These are phyloP conservation scores for Alcedo atthis DNA, from an alignment of 2,797 vertebrate species.

Conservation along the genomic window DNA sequence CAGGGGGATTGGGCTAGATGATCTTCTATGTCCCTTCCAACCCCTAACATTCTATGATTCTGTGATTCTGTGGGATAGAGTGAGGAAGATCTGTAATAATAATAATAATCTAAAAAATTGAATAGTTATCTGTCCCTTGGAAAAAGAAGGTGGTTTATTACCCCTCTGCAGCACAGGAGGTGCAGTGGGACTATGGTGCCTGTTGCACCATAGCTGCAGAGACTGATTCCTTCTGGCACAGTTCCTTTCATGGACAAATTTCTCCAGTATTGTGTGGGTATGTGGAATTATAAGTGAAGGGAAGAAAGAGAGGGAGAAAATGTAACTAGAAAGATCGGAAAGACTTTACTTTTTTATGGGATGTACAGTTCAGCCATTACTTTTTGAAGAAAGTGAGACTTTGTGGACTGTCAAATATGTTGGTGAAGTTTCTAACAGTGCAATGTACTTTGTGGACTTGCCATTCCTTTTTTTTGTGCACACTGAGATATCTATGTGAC, in stretches of 20 bases:
- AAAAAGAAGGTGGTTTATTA: background rate
- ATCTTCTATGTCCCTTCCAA: too few species aligned
- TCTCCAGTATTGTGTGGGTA: background rate
- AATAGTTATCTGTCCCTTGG: background rate
- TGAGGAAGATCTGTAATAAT: background rate
- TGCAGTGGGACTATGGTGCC: background rate
- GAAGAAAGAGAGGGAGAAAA: background rate
- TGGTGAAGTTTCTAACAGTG: background rate
- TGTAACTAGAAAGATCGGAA: background rate
- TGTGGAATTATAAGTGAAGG: background rate
- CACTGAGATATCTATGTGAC: fast-evolving
- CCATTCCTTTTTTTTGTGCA: background rate
- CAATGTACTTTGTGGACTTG: background rate
- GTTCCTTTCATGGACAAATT: background rate
- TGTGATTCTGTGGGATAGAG: background rate
- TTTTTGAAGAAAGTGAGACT: background rate
- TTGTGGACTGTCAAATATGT: background rate
- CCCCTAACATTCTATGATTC: too few species aligned
- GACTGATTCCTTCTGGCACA: background rate
- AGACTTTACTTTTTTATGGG: background rate
- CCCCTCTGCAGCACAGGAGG: background rate
- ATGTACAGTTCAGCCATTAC: background rate
- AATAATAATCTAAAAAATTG: background rate
- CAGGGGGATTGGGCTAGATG: too few species aligned
- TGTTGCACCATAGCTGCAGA: background rate